Percentiles rank a stretch among this genome's conserved stretches.
Conservation (phyloP, 1,140 invertebrate genomes). For the Yoshiicerus persimilis region DNA sequence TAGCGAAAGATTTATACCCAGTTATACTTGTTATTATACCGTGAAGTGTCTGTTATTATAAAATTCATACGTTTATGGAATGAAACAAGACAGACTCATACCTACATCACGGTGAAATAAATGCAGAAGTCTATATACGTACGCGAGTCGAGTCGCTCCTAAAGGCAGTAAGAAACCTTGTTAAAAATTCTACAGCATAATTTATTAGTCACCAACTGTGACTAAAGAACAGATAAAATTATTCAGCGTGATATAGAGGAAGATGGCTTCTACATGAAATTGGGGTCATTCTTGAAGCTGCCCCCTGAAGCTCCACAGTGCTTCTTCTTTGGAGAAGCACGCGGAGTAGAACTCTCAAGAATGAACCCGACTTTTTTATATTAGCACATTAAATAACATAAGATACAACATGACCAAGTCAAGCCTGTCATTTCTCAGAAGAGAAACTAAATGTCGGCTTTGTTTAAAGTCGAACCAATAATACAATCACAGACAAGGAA, state of each 20-base stretch:
- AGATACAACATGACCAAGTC: background rate
- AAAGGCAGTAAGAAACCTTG: slow-evolving; percentile 16
- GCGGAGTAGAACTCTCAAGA: background rate
- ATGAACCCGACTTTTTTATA: slow-evolving; percentile 8
- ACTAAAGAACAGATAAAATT: slow-evolving; percentile 34
- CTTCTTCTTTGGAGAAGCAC: background rate
- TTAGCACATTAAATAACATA: slow-evolving; percentile 1
- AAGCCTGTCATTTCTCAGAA: slow-evolving; percentile 1
- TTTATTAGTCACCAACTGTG: slow-evolving; percentile 45
- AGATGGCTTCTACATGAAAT: slow-evolving; percentile 26
- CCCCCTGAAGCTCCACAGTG: slow-evolving; percentile 18
- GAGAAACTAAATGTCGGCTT: background rate
- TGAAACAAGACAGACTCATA: too few relatives aligned
- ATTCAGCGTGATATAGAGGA: slow-evolving; percentile 22
- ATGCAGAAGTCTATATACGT: background rate
- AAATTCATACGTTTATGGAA: background rate
- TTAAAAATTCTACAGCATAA: slow-evolving; percentile 33
- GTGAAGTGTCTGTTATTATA: background rate
- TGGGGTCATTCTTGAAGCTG: slow-evolving; percentile 30
- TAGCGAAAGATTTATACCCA: background rate
- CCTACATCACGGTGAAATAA: background rate
- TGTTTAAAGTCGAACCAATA: background rate
- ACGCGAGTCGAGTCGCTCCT: background rate
- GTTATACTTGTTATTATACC: background rate
- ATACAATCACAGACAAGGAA: background rate